Evolutionary conservation across 2,797 vertebrate genomes (phyloP).

Genomic region (Alectoris magna): DNA sequence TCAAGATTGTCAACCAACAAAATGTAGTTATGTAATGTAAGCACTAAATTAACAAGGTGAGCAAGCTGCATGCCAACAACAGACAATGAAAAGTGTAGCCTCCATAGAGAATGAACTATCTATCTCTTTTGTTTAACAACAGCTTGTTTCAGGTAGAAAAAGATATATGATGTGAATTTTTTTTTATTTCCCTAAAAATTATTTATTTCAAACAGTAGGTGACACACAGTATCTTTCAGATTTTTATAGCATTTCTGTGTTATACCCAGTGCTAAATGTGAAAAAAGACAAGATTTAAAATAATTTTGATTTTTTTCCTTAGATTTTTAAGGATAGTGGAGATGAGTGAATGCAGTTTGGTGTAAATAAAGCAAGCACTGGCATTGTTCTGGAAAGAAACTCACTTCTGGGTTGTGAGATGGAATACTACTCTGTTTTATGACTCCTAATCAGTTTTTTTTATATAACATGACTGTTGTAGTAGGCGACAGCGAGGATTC

Average conservation of each 20-base stretch:
- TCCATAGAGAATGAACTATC: not conserved
- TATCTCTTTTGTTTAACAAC: not conserved
- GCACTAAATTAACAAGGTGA: not conserved
- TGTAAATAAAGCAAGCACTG: not conserved
- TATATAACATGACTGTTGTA: conserved; percentile 35
- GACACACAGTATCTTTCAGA: not conserved
- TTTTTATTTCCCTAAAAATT: not conserved
- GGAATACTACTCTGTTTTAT: conserved; percentile 43
- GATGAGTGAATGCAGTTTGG: not conserved
- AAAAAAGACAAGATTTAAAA: not conserved
- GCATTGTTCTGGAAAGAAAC: not conserved
- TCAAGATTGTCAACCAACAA: not conserved
- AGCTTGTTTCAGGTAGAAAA: not conserved
- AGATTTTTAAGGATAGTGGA: not conserved
- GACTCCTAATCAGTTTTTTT: conserved; percentile 58
- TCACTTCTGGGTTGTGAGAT: conserved; percentile 26
- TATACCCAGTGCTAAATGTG: not conserved
- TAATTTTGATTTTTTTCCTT: not conserved
- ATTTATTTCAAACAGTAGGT: not conserved
- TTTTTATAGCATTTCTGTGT: not conserved
- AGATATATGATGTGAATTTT: not conserved
- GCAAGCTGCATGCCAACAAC: not conserved
- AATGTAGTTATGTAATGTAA: not conserved
- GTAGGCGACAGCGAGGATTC: too few relatives aligned
- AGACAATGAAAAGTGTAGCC: not conserved